A percentile compares a stretch with the other conserved stretches of the same genome.
phyloP scores from a whole-genome alignment of 2,113 vertebrate genomes.

The Sminthopsis crassicaudata region DNA sequence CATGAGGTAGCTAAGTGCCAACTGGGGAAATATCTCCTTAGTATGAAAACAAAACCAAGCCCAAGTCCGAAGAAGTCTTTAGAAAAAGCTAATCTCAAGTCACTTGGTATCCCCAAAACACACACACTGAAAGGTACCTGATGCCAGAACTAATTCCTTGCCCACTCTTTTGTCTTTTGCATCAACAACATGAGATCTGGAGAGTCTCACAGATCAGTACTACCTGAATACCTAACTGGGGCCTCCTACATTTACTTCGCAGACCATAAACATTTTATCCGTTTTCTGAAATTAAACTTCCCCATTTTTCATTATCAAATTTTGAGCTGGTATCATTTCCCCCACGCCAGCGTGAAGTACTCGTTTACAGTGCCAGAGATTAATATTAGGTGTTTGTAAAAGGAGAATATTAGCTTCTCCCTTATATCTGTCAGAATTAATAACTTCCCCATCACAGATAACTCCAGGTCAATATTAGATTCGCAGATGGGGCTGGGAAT shows the following conservation, averaged over 20 bases:
- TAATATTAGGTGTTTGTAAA: slow-evolving; percentile 90
- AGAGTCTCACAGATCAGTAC: background rate
- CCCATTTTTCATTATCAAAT: slow-evolving; percentile 86
- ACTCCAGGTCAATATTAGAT: slow-evolving; percentile 89
- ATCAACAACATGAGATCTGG: background rate
- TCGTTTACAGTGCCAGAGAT: slow-evolving; percentile 86
- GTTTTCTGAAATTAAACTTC: slow-evolving; percentile 84
- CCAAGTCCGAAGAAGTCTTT: background rate
- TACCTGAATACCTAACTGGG: slow-evolving; percentile 57
- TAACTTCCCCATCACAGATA: slow-evolving; percentile 90
- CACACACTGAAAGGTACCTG: background rate
- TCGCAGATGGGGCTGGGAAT: slow-evolving; percentile 87
- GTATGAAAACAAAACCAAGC: background rate
- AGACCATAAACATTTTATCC: slow-evolving; percentile 79
- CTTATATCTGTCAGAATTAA: slow-evolving; percentile 91
- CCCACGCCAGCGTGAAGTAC: slow-evolving; percentile 77
- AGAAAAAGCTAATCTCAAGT: slow-evolving; percentile 6
- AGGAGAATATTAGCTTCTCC: slow-evolving; percentile 89
- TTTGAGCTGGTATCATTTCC: slow-evolving; percentile 83
- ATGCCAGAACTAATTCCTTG: background rate
- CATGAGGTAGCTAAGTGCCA: background rate
- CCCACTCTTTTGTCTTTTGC: background rate
- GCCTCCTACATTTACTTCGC: slow-evolving; percentile 73
- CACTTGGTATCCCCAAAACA: background rate
- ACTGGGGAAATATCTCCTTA: background rate